Conservation (phyloP, 2,888 invertebrate genomes). For the Chrysolina haemoptera region DNA sequence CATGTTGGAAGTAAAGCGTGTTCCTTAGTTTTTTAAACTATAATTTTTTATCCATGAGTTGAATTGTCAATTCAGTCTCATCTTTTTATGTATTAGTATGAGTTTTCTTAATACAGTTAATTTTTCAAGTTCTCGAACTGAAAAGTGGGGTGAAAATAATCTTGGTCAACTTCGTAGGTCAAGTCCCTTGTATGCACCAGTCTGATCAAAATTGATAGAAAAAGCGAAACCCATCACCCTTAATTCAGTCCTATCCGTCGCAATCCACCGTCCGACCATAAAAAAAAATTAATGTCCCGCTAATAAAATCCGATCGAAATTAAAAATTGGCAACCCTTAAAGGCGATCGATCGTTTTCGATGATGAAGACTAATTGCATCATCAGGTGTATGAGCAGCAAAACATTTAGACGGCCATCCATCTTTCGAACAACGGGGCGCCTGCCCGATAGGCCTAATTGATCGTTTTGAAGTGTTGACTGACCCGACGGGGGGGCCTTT, state of each 20-base stretch:
- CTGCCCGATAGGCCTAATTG: constrained; percentile 57
- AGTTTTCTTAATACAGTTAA: no score
- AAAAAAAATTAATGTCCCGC: neutral
- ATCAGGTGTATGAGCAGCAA: constrained; percentile 55
- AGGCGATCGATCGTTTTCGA: constrained; percentile 10
- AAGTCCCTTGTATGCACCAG: no score
- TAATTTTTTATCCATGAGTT: no score
- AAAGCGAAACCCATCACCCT: neutral
- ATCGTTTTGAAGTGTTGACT: constrained; percentile 58
- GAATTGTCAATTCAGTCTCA: no score
- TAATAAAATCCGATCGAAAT: neutral
- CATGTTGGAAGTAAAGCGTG: no score
- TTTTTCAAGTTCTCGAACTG: no score
- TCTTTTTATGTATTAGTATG: no score
- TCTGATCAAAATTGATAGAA: neutral
- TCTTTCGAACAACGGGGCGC: constrained; percentile 55
- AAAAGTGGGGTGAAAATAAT: no score
- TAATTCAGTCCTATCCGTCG: neutral
- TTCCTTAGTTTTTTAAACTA: no score
- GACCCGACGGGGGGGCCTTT: constrained; percentile 45
- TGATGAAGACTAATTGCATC: constrained; percentile 46
- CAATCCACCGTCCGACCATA: neutral
- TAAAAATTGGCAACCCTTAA: neutral
- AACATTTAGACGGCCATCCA: constrained; percentile 56
- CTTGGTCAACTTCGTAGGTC: no score